These are phyloP conservation scores for Dasyornis broadbenti DNA, from an alignment of 2,113 vertebrate genomes.

Conservation along the genomic window DNA sequence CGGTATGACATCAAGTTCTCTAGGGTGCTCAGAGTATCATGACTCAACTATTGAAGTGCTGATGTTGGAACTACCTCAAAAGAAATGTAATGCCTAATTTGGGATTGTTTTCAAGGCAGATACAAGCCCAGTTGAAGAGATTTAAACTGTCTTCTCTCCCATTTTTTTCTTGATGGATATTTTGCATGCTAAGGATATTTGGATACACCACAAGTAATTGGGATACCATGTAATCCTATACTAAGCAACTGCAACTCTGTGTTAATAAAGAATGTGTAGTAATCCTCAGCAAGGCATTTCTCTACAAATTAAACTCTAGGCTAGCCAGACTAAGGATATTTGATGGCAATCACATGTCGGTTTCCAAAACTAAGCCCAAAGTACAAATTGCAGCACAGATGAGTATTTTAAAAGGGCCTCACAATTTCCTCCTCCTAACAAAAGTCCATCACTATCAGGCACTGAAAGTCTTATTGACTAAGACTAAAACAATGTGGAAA, in stretches of 20 bases:
- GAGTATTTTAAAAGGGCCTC: neutral
- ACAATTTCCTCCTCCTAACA: neutral
- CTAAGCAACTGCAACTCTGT: neutral
- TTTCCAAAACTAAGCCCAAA: constrained; percentile 7
- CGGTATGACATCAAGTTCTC: neutral
- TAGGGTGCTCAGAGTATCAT: neutral
- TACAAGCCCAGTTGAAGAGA: neutral
- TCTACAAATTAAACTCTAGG: neutral
- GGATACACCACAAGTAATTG: neutral
- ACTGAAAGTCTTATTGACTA: neutral
- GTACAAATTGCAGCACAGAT: neutral
- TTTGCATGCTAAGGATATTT: neutral
- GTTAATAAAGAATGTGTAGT: neutral
- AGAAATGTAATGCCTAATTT: neutral
- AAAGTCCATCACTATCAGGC: neutral
- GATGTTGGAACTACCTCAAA: neutral
- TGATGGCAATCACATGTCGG: neutral
- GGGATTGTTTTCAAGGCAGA: neutral
- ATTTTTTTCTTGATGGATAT: neutral
- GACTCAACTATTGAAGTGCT: neutral
- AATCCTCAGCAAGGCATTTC: neutral
- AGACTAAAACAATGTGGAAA: neutral
- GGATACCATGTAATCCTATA: neutral
- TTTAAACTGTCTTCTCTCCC: neutral
- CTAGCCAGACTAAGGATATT: neutral